A percentile compares a stretch with the other conserved stretches of the same genome.
Conservation (phyloP, 2,888 invertebrate genomes). For the Luffia ferchaultella region DNA sequence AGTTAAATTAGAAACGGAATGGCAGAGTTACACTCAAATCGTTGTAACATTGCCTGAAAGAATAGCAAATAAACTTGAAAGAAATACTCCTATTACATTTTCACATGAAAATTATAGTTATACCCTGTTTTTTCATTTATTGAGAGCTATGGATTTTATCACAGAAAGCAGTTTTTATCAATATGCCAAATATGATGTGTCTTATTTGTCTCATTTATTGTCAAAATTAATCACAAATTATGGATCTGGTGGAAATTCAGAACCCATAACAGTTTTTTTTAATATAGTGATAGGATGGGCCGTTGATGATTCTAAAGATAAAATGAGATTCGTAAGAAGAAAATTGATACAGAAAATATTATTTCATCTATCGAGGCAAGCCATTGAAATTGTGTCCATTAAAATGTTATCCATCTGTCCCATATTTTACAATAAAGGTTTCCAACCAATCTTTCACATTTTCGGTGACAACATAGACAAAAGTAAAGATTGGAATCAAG, state of each 20-base stretch:
- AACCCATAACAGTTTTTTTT: slow-evolving; percentile 56
- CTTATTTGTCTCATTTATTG: slow-evolving; percentile 61
- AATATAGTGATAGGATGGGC: slow-evolving; percentile 64
- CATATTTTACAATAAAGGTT: slow-evolving; percentile 37
- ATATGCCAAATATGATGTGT: slow-evolving; percentile 35
- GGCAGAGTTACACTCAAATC: slow-evolving; percentile 67
- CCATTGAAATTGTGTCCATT: slow-evolving; percentile 66
- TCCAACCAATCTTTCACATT: slow-evolving; percentile 47
- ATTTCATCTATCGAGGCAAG: slow-evolving; percentile 59
- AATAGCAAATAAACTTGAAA: slow-evolving; percentile 72
- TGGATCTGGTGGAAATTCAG: slow-evolving; percentile 45
- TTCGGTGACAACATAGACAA: slow-evolving; percentile 57
- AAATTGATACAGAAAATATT: slow-evolving; percentile 60
- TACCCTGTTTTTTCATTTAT: slow-evolving; percentile 66
- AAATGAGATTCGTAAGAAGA: slow-evolving; percentile 37
- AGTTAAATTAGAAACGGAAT: slow-evolving; percentile 27
- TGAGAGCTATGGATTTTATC: slow-evolving; percentile 70
- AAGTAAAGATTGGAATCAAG: slow-evolving; percentile 71
- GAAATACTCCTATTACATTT: slow-evolving; percentile 65
- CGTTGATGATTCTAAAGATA: slow-evolving; percentile 25
- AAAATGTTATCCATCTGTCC: slow-evolving; percentile 61
- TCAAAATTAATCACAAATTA: slow-evolving; percentile 70
- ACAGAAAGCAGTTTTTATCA: slow-evolving; percentile 35
- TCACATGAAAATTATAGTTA: slow-evolving; percentile 64
- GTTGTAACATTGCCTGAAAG: slow-evolving; percentile 74